Percentiles rank a stretch among this genome's conserved stretches.
phyloP scores from a whole-genome alignment of 2,113 vertebrate genomes.

The Hippolais icterina region DNA sequence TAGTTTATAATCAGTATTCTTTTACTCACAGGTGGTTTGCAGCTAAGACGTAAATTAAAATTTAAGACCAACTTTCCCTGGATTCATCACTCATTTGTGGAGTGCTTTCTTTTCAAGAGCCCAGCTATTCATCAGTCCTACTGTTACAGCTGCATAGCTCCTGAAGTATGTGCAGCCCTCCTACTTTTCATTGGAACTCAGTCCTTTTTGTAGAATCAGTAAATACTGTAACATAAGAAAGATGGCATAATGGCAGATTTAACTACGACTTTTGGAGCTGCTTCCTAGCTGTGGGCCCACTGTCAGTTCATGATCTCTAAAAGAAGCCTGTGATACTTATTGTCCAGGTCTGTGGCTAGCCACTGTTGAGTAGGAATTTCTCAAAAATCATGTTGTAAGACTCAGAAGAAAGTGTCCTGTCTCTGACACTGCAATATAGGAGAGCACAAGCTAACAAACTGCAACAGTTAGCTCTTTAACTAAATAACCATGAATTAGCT shows the following conservation, averaged over 20 bases:
- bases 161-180: neutral
- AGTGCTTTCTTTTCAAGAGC: neutral
- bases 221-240: neutral
- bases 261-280: neutral
- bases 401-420: neutral
- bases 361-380: neutral
- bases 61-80: neutral
- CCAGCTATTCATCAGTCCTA: neutral
- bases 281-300: neutral
- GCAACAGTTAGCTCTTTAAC: neutral
- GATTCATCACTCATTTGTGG: neutral
- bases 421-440: neutral
- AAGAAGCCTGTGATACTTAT: neutral
- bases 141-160: neutral
- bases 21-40: neutral
- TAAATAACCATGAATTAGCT: neutral
- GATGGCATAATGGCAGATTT: neutral
- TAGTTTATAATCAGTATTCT: neutral
- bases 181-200: neutral
- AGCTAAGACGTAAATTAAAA: neutral
- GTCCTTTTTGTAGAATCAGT: neutral
- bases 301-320: neutral
- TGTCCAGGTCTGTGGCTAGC: neutral
- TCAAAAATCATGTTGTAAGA: neutral
- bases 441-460: neutral